phyloP scores from a whole-genome alignment of 2,888 invertebrate species.

The Agrochola circellaris region DNA sequence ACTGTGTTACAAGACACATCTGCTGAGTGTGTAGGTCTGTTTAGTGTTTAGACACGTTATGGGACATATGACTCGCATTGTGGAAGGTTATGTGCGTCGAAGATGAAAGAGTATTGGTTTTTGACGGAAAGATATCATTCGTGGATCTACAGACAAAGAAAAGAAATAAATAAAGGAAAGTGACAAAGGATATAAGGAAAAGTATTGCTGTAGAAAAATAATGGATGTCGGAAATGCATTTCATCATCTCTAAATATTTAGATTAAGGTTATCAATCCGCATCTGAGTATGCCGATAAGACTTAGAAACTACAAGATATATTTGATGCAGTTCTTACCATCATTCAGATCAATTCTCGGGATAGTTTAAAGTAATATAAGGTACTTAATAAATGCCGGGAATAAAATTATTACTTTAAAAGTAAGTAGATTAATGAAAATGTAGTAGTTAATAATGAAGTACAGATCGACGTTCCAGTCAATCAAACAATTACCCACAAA shows the following conservation, averaged over 20 bases:
- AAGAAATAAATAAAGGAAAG: not conserved
- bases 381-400: no score
- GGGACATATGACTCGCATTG: conserved; percentile 35
- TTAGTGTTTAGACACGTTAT: conserved; percentile 37
- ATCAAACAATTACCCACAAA: no score
- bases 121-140: not conserved
- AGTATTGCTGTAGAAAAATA: not conserved
- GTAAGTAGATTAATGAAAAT: no score
- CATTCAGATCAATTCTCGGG: no score
- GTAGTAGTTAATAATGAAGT: not conserved
- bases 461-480: not conserved
- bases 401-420: no score
- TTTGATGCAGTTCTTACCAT: no score
- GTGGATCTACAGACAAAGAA: not conserved
- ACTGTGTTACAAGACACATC: conserved; percentile 49
- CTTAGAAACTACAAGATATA: no score
- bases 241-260: not conserved
- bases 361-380: no score
- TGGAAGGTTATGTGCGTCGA: not conserved
- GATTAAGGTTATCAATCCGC: not conserved
- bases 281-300: no score
- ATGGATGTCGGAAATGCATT: not conserved
- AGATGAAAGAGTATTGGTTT: not conserved
- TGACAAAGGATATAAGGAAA: not conserved
- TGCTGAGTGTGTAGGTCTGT: conserved; percentile 42